Evolutionary conservation across 2,888 invertebrate genomes (phyloP).

Genomic region (Saturnia pavonia): DNA sequence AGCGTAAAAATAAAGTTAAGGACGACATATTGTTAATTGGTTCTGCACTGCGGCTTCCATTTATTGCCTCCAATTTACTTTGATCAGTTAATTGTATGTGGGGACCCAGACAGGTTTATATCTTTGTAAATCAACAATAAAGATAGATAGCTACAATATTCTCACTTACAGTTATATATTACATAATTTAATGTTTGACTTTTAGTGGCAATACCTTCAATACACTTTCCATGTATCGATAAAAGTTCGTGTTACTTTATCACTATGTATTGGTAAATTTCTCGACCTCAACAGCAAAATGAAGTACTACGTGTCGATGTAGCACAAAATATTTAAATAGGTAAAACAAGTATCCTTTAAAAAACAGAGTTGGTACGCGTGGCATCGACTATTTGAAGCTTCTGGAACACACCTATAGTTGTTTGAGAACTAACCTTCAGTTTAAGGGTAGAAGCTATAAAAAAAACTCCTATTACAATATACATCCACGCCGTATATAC

Average conservation of each 20-base stretch:
- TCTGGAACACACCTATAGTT: neutral
- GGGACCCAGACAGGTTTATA: slow-evolving; percentile 10
- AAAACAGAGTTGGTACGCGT: neutral
- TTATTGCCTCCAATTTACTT: slow-evolving; percentile 14
- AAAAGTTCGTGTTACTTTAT: neutral
- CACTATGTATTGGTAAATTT: neutral
- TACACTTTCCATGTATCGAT: neutral
- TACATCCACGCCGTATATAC: no score
- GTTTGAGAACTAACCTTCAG: neutral
- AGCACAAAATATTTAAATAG: neutral
- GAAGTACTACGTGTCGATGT: neutral
- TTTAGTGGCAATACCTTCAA: no score
- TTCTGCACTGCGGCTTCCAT: neutral
- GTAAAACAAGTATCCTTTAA: neutral
- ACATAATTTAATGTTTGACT: neutral
- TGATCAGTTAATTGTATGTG: slow-evolving; percentile 21
- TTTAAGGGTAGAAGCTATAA: neutral
- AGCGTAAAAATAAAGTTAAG: slow-evolving; percentile 62
- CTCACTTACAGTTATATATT: neutral
- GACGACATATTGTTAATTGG: slow-evolving; percentile 33
- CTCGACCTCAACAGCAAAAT: neutral
- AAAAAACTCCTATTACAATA: no score
- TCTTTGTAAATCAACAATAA: slow-evolving; percentile 5
- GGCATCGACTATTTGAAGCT: neutral
- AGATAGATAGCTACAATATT: neutral